Base-by-base conservation (phyloP, 2,888 invertebrate genomes). In the Carcina quercana region DNA sequence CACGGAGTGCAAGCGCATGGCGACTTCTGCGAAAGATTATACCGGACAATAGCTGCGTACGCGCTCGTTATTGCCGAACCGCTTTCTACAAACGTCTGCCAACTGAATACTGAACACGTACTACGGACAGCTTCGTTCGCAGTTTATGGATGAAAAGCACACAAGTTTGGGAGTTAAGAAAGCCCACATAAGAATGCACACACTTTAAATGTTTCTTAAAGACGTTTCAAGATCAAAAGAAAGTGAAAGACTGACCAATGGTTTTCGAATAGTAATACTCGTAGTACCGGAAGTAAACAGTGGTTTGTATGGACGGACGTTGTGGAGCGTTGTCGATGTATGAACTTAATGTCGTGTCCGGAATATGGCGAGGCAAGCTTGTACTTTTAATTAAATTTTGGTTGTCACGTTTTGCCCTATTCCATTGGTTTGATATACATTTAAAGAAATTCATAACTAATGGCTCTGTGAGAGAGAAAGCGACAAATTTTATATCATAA, bases 11-110 rank as follows among this genome's bases (percentile, higher is more conserved):
- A 59, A 61, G 60, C 55, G 59, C 64, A 74, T 74, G 70, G 63
- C 50, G 48, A 60, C 58, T 82, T 82, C 82, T 73, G 68, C 69
- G 82, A 82, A 83, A 75, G 73, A 80, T 79, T n/a, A n/a, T 73
- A 78, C 68, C 63, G 70, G 69, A 79, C 80, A 80, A 79, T 71
- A 57, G 68, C 59, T 59, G 69, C 65, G 65, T 65, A 20, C 20
- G 56, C 60, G 64, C 61, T 69, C 58, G 50, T 59, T 79, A 78
- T 79, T 76, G 70, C 78, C 71, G 78, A 82, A 79, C 72, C 63
- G 80, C 82, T 83, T 83, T 83, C 83, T 82, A 82, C 75, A 68
- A 73, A 73, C 70, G 66, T 59, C 45, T 45, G 42, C 63, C 64
- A 48, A 47, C 53, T 45, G 78, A 78, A 80, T 80, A 78, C 70